Evolutionary conservation across 2,113 vertebrate species (phyloP), one percentile per base, ranked within the genome.

Genomic region (Glaucidium brasilianum): DNA sequence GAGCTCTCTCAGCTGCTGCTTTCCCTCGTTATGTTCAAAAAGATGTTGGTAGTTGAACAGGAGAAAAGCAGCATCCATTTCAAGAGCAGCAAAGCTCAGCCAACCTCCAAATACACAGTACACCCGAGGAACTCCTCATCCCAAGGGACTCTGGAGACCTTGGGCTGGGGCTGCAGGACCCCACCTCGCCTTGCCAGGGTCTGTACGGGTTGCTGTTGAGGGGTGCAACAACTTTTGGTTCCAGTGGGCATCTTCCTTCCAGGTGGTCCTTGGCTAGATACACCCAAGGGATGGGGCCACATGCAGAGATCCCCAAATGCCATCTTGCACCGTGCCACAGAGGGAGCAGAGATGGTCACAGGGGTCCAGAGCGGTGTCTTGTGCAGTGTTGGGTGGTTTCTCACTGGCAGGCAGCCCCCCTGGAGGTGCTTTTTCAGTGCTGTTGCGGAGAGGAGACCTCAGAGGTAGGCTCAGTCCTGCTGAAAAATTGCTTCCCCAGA

Each of bases 271-370:
- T 56, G 86, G n/a, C 45, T 71, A 50, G 59, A 5, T 6, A 2
- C 37, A 21, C n/a, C 43, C 5, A 1, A 18, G 26, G 67, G 63
- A 30, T 19, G 43, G 25, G 55, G 47, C 35, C 43, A 11, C 3
- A 0, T 45, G 68, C 55, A 81, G 85, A 69, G 53, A 55, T 41
- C 35, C 47, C 43, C 1, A 1, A 21, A n/a, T 27, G 64, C 18
- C 68, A 3, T 1, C 26, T 27, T 1, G 2, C 45, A 11, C 10
- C 1, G 1, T 41, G 77, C 26, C 0, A 0, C 11, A 21, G 49
- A 32, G 39, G 52, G 59, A 60, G 79, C 26, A 6, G 71, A 19
- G 53, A 21, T 30, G 66, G 8, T 26, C 74, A 2, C 16, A 12
- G 58, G 23, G 69, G 3, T 30, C 47, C 5, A 13, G 41, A 71